These are phyloP conservation scores for Pentamera pediparva DNA, from an alignment of 53 echinoderm and acorn worm genomes.

Conservation along the genomic window DNA sequence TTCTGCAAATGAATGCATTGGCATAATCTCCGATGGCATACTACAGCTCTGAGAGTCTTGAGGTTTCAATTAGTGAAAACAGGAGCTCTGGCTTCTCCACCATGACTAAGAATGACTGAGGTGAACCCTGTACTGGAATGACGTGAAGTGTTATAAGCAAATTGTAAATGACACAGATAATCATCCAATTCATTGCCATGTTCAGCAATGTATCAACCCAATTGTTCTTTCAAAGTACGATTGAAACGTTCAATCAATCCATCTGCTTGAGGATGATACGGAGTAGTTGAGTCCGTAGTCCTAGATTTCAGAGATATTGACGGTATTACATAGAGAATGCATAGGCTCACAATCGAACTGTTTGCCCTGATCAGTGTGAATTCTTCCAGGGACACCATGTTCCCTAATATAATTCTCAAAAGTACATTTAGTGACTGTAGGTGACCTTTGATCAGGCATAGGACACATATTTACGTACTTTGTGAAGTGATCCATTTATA, in stretches of 20 bases:
- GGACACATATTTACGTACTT: conserved; percentile 38
- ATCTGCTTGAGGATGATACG: conserved; percentile 11
- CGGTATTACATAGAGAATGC: not conserved
- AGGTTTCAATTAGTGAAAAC: not conserved
- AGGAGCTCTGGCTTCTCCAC: not conserved
- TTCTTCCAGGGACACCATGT: not conserved
- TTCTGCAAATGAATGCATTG: not conserved
- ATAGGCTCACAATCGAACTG: conserved; percentile 22
- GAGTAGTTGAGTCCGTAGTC: too few species aligned
- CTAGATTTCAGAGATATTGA: not conserved
- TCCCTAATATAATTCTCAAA: conserved; percentile 26
- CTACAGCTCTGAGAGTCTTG: too few species aligned
- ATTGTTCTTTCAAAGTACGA: conserved; percentile 17
- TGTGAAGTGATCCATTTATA: not conserved
- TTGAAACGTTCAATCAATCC: not conserved
- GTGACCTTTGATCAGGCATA: conserved; percentile 26
- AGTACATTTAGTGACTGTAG: conserved; percentile 16
- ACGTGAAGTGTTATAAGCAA: conserved; percentile 31
- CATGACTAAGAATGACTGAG: not conserved
- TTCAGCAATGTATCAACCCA: conserved; percentile 17
- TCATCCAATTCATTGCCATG: conserved; percentile 28
- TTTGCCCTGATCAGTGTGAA: conserved; percentile 37
- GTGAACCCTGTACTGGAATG: not conserved
- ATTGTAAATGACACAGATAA: conserved; percentile 8
- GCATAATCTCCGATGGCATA: too few species aligned